Conservation (phyloP, 1,140 invertebrate genomes). For the Batillaria attramentaria region DNA sequence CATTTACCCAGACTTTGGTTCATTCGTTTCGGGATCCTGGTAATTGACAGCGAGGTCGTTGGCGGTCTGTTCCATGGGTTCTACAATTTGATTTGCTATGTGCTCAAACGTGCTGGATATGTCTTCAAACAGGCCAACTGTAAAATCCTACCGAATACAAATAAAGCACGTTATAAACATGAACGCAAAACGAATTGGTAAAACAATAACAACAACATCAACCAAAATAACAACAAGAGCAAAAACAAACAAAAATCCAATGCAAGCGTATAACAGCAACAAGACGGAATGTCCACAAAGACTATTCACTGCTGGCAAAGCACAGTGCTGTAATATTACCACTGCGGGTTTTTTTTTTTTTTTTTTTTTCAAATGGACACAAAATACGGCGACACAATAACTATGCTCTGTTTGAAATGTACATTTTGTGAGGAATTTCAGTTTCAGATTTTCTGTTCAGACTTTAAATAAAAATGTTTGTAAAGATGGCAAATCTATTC, state of each 20-base stretch:
- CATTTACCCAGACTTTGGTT: constrained; percentile 4
- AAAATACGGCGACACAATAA: no score
- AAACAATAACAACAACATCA: not conserved
- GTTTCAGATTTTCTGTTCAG: no score
- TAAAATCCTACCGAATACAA: constrained; percentile 14
- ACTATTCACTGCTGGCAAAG: no score
- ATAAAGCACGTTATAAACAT: not conserved
- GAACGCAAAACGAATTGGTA: not conserved
- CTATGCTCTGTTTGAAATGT: no score
- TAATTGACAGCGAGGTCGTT: constrained; percentile 1
- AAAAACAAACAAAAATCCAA: not conserved
- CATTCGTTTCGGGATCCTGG: not conserved
- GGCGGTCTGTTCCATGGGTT: constrained; percentile 22
- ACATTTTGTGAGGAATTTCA: no score
- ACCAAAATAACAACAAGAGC: not conserved
- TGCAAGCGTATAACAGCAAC: not conserved
- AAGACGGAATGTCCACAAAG: not conserved
- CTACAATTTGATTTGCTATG: constrained; percentile 20
- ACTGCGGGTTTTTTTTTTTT: no score
- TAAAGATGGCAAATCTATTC: no score
- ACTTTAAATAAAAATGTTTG: no score
- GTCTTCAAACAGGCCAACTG: constrained; percentile 11
- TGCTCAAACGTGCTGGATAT: constrained; percentile 26
- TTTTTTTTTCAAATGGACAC: no score
- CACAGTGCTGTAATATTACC: no score